Conservation (phyloP, 2,113 vertebrate species). For the Pterocles orientalis region DNA sequence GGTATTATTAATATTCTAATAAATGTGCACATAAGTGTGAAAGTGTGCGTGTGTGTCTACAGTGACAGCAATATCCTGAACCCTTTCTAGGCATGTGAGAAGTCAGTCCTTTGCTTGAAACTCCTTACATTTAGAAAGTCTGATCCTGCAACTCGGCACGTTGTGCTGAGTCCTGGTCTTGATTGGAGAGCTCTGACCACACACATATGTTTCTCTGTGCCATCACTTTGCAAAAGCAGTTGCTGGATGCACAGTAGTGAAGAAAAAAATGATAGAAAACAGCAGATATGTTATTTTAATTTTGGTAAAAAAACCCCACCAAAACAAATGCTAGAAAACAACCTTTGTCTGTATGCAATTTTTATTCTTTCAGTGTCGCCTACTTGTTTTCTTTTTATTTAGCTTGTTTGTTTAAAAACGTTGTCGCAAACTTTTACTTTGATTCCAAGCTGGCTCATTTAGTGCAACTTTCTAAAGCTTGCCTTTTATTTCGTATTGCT, state of each 20-base stretch:
- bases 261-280: background rate
- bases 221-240: background rate
- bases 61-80: background rate
- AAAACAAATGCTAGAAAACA: background rate
- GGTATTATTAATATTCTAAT: background rate
- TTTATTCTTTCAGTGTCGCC: background rate
- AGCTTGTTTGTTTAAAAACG: background rate
- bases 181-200: background rate
- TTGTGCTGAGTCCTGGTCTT: background rate
- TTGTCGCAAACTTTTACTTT: background rate
- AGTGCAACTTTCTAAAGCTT: background rate
- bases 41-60: background rate
- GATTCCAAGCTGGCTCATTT: background rate
- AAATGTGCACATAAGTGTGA: rapidly evolving
- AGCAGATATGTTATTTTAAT: background rate
- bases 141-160: background rate
- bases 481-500: background rate
- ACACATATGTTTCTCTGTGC: background rate
- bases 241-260: background rate
- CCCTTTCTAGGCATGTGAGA: background rate
- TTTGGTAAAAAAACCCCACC: rapidly evolving
- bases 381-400: background rate
- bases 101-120: background rate
- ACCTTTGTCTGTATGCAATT: background rate
- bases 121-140: background rate